These are phyloP conservation scores for Alitta virens DNA, from an alignment of 2,888 invertebrate species.

Conservation along the genomic window DNA sequence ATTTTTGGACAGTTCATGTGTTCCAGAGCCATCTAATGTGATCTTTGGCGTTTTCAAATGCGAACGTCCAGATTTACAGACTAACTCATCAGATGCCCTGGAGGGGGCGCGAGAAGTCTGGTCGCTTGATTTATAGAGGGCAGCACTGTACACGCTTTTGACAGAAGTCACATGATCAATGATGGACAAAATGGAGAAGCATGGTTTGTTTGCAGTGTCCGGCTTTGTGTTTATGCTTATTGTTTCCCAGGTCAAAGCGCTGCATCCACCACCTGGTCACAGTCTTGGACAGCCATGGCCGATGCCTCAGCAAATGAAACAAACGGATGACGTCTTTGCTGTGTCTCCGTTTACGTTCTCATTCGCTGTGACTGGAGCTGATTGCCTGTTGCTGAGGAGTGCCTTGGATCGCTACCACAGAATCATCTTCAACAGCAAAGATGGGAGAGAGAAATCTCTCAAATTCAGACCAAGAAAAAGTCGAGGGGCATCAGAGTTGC, in stretches of 20 bases:
- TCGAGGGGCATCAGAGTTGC: background rate
- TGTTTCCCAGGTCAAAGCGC: background rate
- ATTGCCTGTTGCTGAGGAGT: slow-evolving; percentile 62
- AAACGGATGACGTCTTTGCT: background rate
- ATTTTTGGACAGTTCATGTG: too few relatives aligned
- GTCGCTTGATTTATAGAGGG: too few relatives aligned
- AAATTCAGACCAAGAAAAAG: background rate
- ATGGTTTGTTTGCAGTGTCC: too few relatives aligned
- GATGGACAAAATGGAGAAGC: too few relatives aligned
- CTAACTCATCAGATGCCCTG: too few relatives aligned
- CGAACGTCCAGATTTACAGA: too few relatives aligned
- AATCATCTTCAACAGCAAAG: slow-evolving; percentile 52
- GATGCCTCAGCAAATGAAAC: slow-evolving; percentile 21
- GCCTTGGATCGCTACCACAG: slow-evolving; percentile 63
- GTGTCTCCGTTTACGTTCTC: slow-evolving; percentile 26
- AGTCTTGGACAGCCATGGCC: slow-evolving; percentile 33
- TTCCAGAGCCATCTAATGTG: too few relatives aligned
- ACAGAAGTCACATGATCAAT: too few relatives aligned
- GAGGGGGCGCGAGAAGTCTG: too few relatives aligned
- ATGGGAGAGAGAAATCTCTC: background rate
- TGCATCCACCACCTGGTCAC: slow-evolving; percentile 3
- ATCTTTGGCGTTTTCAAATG: too few relatives aligned
- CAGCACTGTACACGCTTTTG: too few relatives aligned
- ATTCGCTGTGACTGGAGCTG: slow-evolving; percentile 41
- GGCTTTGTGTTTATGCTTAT: background rate